Conservation (phyloP, 2,113 vertebrate species). For the Morone saxatilis region DNA sequence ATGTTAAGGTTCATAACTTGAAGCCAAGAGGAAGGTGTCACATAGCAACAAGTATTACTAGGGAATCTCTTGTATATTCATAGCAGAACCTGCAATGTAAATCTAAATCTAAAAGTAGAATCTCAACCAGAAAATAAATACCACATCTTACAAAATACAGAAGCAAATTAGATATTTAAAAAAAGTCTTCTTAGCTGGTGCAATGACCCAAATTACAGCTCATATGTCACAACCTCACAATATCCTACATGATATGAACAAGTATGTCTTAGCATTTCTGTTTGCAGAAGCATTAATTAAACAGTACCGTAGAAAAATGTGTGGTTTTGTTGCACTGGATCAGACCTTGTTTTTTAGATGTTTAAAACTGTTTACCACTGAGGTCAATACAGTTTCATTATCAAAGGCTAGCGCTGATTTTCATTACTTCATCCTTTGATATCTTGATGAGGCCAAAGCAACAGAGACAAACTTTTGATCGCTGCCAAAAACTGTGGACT, state of each 20-base stretch:
- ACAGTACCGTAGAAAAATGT: neutral
- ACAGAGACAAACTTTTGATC: neutral
- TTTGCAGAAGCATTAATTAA: neutral
- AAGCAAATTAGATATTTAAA: neutral
- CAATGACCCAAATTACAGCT: neutral
- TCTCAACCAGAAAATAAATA: neutral
- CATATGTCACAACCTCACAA: neutral
- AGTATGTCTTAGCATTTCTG: neutral
- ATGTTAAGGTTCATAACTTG: neutral
- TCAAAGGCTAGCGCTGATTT: neutral
- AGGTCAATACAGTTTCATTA: neutral
- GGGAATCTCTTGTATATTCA: neutral
- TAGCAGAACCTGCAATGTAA: neutral
- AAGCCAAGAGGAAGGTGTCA: neutral
- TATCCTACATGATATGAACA: no score
- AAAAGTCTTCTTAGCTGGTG: neutral
- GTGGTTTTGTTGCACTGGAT: neutral
- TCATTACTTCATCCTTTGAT: neutral
- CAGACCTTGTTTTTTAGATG: neutral
- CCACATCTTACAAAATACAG: neutral
- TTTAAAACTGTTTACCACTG: neutral
- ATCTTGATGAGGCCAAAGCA: conserved; percentile 7
- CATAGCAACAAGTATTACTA: neutral
- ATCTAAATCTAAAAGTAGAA: neutral
- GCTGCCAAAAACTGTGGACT: neutral